Conservation (phyloP, 1,140 invertebrate species). For the Drosophila carrolli region DNA sequence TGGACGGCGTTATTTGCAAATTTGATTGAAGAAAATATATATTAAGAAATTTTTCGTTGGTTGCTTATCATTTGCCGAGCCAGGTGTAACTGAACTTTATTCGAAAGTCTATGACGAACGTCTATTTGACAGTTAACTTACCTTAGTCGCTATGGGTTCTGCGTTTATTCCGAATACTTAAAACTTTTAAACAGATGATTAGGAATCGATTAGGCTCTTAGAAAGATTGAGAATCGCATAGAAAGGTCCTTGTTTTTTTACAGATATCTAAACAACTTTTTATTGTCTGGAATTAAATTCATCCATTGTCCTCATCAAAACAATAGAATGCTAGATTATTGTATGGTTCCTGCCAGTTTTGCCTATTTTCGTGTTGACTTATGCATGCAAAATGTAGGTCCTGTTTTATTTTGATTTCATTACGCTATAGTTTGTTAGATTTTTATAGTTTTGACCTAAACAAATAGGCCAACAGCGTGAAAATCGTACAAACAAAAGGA, state of each 20-base stretch:
- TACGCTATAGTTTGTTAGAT: slow-evolving; percentile 34
- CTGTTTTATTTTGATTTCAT: slow-evolving; percentile 42
- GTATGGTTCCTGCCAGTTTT: neutral
- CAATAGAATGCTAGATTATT: neutral
- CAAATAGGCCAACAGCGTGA: slow-evolving; percentile 50
- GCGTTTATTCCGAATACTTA: neutral
- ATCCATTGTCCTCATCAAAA: neutral
- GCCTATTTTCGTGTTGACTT: slow-evolving; percentile 9
- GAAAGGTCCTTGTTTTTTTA: no score
- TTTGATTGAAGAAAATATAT: neutral
- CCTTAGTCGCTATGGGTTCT: neutral
- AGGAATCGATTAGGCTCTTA: neutral
- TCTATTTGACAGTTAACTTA: neutral
- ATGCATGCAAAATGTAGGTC: slow-evolving; percentile 17
- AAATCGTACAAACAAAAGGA: neutral
- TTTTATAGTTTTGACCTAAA: slow-evolving; percentile 67
- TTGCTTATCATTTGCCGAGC: slow-evolving; percentile 1
- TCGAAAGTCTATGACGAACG: neutral
- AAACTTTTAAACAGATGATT: neutral
- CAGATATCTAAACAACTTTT: neutral
- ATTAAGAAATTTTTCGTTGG: neutral
- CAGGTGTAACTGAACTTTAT: neutral
- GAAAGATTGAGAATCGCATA: no score
- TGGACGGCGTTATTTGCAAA: neutral
- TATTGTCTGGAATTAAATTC: neutral